phyloP scores from a whole-genome alignment of 2,113 vertebrate species.

The Phrynosoma platyrhinos region DNA sequence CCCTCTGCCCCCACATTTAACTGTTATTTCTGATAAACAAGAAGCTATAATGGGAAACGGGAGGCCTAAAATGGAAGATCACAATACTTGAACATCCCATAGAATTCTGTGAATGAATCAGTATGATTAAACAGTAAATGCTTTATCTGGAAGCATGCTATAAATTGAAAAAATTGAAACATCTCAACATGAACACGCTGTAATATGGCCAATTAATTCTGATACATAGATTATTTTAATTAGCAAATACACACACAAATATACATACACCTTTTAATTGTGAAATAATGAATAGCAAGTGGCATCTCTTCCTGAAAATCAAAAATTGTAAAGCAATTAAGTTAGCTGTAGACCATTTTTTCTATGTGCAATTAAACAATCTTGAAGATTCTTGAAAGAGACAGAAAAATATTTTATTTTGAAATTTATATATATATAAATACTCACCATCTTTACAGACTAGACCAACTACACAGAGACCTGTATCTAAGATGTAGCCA shows the following conservation, averaged over 20 bases:
- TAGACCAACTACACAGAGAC: slow-evolving; percentile 90
- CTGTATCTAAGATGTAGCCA: slow-evolving; percentile 92
- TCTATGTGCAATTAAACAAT: not conserved
- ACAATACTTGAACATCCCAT: not conserved
- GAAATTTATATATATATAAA: not conserved
- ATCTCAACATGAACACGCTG: slow-evolving; percentile 30
- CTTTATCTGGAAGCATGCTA: not conserved
- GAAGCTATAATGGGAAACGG: not conserved
- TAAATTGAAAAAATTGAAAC: not conserved
- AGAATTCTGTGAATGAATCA: not conserved
- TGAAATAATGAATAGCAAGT: not conserved
- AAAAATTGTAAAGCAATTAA: not conserved
- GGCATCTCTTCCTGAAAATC: not conserved
- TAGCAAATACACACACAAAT: not conserved
- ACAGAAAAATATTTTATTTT: not conserved
- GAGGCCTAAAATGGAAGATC: not conserved
- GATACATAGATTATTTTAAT: not conserved
- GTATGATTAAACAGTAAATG: not conserved
- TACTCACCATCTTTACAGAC: slow-evolving; percentile 99
- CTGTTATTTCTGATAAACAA: not conserved
- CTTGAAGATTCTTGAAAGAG: not conserved
- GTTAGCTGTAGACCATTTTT: not conserved
- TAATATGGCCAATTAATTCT: not conserved
- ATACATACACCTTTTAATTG: slow-evolving; percentile 18
- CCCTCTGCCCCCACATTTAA: not conserved